Evolutionary conservation across 1,140 invertebrate genomes (phyloP).

Genomic region (Trichonephila clavipes): DNA sequence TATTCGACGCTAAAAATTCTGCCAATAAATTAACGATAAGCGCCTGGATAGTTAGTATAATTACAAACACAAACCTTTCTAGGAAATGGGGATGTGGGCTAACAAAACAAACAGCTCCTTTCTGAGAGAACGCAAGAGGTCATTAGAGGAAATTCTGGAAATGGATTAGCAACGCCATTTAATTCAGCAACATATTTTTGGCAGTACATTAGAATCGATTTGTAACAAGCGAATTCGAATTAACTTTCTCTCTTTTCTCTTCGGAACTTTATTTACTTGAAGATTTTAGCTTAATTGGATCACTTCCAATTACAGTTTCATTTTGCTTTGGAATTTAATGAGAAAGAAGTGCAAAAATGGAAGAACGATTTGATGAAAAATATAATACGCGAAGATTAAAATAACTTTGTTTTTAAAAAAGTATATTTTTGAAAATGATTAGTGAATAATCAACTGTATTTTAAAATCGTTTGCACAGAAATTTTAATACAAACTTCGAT

Average conservation of each 20-base stretch:
- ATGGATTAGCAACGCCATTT: background rate
- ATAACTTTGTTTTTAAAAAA: too few relatives aligned
- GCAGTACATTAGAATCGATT: background rate
- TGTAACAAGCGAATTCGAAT: slow-evolving; percentile 27
- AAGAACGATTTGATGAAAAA: background rate
- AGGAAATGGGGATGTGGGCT: background rate
- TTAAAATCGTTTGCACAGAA: too few relatives aligned
- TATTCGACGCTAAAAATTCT: slow-evolving; percentile 10
- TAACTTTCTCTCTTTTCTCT: background rate
- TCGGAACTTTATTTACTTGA: background rate
- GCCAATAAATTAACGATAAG: slow-evolving; percentile 47
- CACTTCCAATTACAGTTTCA: background rate
- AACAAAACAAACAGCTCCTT: background rate
- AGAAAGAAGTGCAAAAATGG: background rate
- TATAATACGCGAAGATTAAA: background rate
- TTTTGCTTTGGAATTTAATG: background rate
- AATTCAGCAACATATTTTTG: slow-evolving; percentile 28
- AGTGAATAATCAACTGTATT: too few relatives aligned
- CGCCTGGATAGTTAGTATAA: slow-evolving; percentile 44
- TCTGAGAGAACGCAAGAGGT: background rate
- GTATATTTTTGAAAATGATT: too few relatives aligned
- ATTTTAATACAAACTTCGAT: too few relatives aligned
- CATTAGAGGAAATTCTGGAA: slow-evolving; percentile 3
- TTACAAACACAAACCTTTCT: slow-evolving; percentile 30
- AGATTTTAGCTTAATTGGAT: background rate